phyloP scores from a whole-genome alignment of 2,113 vertebrate genomes.

The Syngnathus scovelli region DNA sequence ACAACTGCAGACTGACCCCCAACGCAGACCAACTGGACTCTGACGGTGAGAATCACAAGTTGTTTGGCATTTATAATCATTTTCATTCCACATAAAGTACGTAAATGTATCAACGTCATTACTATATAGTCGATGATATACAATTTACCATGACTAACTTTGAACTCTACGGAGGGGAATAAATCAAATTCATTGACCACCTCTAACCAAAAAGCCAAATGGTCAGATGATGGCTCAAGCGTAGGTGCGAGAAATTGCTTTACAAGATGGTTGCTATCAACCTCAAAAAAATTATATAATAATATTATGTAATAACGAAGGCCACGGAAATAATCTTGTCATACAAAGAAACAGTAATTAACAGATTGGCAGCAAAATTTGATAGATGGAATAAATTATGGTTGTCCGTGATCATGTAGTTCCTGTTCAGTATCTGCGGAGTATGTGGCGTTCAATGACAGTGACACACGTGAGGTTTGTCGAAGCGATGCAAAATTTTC shows the following conservation, averaged over 20 bases:
- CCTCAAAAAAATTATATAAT: neutral
- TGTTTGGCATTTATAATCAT: neutral
- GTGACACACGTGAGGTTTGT: neutral
- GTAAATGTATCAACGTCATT: neutral
- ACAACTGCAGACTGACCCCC: slow-evolving; percentile 90
- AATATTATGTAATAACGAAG: neutral
- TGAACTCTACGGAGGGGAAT: neutral
- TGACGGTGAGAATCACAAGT: slow-evolving; percentile 74
- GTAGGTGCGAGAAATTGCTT: neutral
- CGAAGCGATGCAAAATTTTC: neutral
- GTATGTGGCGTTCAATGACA: neutral
- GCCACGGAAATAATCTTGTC: neutral
- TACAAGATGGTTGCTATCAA: neutral
- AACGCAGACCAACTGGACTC: slow-evolving; percentile 85
- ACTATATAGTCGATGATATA: neutral
- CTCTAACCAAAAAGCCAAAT: neutral
- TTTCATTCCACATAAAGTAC: neutral
- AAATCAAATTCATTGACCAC: neutral
- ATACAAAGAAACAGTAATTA: neutral
- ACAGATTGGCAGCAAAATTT: neutral
- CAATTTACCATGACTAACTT: neutral
- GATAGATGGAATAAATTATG: neutral
- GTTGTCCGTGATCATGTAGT: neutral
- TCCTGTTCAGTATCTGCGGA: too few species aligned
- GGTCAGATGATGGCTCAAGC: neutral